These are phyloP conservation scores for Probaryconus sp. DNA, from an alignment of 1,140 invertebrate genomes.

Conservation along the genomic window DNA sequence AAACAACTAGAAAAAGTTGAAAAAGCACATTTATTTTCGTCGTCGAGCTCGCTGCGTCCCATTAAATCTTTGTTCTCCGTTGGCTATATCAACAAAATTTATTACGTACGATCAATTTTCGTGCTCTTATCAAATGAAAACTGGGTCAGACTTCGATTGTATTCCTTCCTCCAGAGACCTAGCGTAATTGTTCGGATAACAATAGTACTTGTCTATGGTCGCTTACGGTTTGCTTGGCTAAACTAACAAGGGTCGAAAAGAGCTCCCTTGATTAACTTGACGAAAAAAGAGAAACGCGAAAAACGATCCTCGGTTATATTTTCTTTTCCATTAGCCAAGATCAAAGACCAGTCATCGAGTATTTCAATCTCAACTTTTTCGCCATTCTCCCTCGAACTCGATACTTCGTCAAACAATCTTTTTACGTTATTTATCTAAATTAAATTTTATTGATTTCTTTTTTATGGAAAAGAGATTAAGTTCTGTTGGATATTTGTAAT, in stretches of 20 bases:
- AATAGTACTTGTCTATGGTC: constrained; percentile 26
- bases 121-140: constrained; percentile 36
- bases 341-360: constrained; percentile 5
- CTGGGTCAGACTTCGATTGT: constrained; percentile 16
- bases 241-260: constrained; percentile 8
- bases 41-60: too few relatives aligned
- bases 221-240: constrained; percentile 22
- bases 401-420: constrained; percentile 13
- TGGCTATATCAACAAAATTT: constrained; percentile 9
- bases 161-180: constrained; percentile 13
- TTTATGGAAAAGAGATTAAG: too few relatives aligned
- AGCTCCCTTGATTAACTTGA: background rate
- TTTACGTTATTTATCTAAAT: background rate
- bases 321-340: constrained; percentile 15
- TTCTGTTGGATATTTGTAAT: too few relatives aligned
- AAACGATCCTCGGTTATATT: constrained; percentile 2
- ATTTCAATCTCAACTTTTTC: background rate
- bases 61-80: constrained; percentile 13
- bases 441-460: background rate
- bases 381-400: constrained; percentile 1
- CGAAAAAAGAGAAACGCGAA: background rate
- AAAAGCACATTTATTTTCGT: background rate
- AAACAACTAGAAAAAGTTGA: too few relatives aligned
- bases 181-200: constrained; percentile 35
- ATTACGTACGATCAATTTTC: constrained; percentile 32